Base-by-base conservation (phyloP, 2,888 invertebrate genomes). In the Epicampocera succincta region DNA sequence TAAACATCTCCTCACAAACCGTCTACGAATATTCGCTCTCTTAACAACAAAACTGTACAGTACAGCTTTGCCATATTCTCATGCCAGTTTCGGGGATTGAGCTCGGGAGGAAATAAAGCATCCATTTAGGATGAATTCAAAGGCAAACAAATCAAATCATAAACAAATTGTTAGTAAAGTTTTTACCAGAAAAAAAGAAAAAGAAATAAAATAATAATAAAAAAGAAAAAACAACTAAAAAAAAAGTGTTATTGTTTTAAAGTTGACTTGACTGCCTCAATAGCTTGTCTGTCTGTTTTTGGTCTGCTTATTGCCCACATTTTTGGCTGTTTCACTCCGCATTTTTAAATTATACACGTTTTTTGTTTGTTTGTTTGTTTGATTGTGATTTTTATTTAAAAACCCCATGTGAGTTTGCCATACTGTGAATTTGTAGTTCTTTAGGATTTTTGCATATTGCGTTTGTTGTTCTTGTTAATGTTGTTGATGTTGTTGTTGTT, bases 381-480 rank as follows among this genome's bases (percentile, higher is more conserved):
- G 71, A 78, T 54, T 82, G 78, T 82, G 82, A 82, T 74, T 78
- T 78, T 82, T 82, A 82, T 82, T 82, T 71, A 66, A 75, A 82
- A 82, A 68, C 78, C 74, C 78, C 82, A 82, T 78, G 82, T 82
- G 82, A 66, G 68, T 81, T 74, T 78, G n/a, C 54, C 82, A 74
- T 82, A 78, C 78, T 75, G 82, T 74, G 82, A 71, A 29, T 68
- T 76, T 75, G 56, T 75, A 75, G 61, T 76, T 73, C 72, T 76
- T 58, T 29, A 73, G 3, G 52, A 77, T 71, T 76, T 84, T 85
- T 85, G 79, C 77, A 83, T 83, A 75, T 63, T 78, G 56, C 56
- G 54, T 63, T 52, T 74, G 66, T 50, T 60, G 60, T 11, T 60
- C 40, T 42, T 81, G 66, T 80, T 81, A 25, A 56, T 75, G 68